phyloP scores from a whole-genome alignment of 2,113 vertebrate genomes.

The Cyprinodon brontotheroides region DNA sequence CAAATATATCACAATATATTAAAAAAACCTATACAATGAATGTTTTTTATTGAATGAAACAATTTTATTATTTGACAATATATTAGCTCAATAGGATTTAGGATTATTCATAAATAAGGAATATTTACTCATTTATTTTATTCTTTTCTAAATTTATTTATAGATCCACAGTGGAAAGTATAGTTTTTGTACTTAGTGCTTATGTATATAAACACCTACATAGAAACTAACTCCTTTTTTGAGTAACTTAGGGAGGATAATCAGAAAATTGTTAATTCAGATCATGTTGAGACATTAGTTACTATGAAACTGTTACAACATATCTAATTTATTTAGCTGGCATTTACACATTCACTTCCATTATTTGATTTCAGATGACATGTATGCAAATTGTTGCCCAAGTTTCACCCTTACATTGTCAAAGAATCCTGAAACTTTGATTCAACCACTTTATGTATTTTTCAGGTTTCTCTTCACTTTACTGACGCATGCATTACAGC shows the following conservation, averaged over 20 bases:
- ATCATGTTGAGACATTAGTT: not conserved
- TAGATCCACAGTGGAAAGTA: not conserved
- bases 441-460: not conserved
- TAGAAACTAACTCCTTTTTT: too few species aligned
- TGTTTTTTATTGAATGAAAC: not conserved
- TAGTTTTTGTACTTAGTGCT: not conserved
- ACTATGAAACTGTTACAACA: not conserved
- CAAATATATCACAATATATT: not conserved
- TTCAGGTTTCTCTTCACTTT: not conserved
- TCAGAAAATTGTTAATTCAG: too few species aligned
- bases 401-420: not conserved
- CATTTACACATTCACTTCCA: not conserved
- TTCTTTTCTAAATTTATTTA: not conserved
- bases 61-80: not conserved
- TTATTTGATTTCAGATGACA: not conserved
- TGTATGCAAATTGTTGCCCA: not conserved
- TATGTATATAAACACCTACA: not conserved
- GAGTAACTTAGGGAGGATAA: too few species aligned
- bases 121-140: not conserved
- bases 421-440: not conserved
- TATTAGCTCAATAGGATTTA: not conserved
- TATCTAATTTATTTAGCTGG: not conserved
- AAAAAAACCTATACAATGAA: too few species aligned
- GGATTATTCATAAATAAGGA: not conserved
- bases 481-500: not conserved